Evolutionary conservation across 2,888 invertebrate species (phyloP).

Genomic region (Liopterus haemorrhoidalis): DNA sequence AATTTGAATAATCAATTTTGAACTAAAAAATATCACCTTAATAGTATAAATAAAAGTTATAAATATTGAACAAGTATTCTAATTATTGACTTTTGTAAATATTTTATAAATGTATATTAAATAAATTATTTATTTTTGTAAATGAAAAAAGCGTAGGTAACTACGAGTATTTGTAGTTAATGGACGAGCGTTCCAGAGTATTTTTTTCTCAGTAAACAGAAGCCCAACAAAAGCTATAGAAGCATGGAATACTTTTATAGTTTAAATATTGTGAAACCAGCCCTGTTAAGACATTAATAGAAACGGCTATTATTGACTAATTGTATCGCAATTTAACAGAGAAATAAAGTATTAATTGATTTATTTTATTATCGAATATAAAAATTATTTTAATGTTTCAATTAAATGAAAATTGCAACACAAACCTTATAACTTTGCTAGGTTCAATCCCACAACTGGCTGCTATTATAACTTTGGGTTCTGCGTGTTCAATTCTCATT

Average conservation of each 20-base stretch:
- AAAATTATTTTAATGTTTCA: background rate
- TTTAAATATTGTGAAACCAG: background rate
- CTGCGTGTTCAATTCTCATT: slow-evolving; percentile 78
- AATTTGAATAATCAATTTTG: no score
- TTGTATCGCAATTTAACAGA: slow-evolving; percentile 3
- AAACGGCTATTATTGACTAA: no score
- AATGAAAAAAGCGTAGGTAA: background rate
- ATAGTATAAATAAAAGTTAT: no score
- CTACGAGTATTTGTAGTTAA: no score
- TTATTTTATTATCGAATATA: slow-evolving; percentile 1
- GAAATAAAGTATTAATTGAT: slow-evolving; percentile 1
- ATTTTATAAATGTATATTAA: no score
- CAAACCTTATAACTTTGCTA: slow-evolving; percentile 67
- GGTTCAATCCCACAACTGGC: slow-evolving; percentile 91
- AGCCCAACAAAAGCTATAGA: background rate
- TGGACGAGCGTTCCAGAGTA: no score
- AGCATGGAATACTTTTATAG: no score
- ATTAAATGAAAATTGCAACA: no score
- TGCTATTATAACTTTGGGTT: slow-evolving; percentile 82
- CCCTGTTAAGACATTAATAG: background rate
- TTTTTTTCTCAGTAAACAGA: no score
- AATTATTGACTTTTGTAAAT: no score
- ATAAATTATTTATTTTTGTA: background rate
- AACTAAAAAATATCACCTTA: no score
- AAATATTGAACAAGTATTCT: no score